These are phyloP conservation scores for Acrobasis suavella DNA, from an alignment of 2,888 invertebrate species.

Conservation along the genomic window DNA sequence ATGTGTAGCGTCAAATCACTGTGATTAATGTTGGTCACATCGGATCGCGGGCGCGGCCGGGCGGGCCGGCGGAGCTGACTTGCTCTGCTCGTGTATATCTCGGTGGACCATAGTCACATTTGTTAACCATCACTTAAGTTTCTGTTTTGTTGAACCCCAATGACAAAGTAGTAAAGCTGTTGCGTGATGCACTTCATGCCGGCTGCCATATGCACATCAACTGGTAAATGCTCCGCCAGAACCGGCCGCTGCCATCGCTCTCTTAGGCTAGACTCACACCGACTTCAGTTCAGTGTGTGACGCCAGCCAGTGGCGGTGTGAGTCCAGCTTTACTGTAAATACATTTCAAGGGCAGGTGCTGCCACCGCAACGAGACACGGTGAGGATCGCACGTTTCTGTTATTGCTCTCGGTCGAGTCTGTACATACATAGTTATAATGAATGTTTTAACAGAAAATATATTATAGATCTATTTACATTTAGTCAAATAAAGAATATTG, in stretches of 20 bases:
- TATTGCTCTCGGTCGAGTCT: slow-evolving; percentile 28
- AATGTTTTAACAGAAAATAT: slow-evolving; percentile 28
- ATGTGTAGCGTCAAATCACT: slow-evolving; percentile 43
- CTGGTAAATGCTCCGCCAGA: too few species aligned
- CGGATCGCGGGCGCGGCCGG: slow-evolving; percentile 14
- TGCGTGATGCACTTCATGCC: too few species aligned
- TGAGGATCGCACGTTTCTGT: slow-evolving; percentile 14
- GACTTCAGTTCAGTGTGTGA: too few species aligned
- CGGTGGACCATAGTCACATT: too few species aligned
- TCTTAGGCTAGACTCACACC: too few species aligned
- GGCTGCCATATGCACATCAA: too few species aligned
- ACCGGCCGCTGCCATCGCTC: too few species aligned
- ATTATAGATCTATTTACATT: slow-evolving; percentile 24
- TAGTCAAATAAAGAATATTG: slow-evolving; percentile 23
- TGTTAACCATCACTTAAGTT: too few species aligned
- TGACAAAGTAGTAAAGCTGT: too few species aligned
- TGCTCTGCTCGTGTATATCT: neutral
- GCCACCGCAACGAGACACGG: neutral
- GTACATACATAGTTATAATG: slow-evolving; percentile 37
- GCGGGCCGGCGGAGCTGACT: neutral
- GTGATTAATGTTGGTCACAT: slow-evolving; percentile 41
- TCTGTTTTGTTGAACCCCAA: too few species aligned
- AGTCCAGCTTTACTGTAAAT: slow-evolving; percentile 17
- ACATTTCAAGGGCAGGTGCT: slow-evolving; percentile 6
- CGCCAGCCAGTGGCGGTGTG: too few species aligned